Percentiles rank a stretch among this genome's conserved stretches.
Evolutionary conservation across 2,797 vertebrate species (phyloP).

Genomic region (Rhynchotus rufescens): DNA sequence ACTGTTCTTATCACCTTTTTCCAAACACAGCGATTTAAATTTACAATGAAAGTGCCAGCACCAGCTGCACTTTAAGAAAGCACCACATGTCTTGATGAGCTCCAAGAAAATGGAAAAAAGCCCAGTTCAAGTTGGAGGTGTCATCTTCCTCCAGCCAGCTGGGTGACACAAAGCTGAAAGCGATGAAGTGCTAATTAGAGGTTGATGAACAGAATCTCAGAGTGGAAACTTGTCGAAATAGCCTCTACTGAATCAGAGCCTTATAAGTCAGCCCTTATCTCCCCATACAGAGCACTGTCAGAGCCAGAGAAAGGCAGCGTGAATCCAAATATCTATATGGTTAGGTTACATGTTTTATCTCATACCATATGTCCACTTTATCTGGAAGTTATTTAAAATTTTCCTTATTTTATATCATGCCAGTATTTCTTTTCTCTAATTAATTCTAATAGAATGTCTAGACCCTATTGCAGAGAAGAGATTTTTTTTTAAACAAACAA

Average conservation of each 20-base stretch:
- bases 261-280: constrained; percentile 58
- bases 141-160: constrained; percentile 80
- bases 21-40: constrained; percentile 83
- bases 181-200: constrained; percentile 88
- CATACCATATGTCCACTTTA: constrained; percentile 53
- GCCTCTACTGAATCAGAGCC: constrained; percentile 77
- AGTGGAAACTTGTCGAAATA: constrained; percentile 79
- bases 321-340: constrained; percentile 60
- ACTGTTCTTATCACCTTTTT: constrained; percentile 82
- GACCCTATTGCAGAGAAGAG: not conserved
- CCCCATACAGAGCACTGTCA: constrained; percentile 33
- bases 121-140: constrained; percentile 81
- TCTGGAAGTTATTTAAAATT: constrained; percentile 41
- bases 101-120: constrained; percentile 81
- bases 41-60: constrained; percentile 82
- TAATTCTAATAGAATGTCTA: not conserved
- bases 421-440: not conserved
- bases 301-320: constrained; percentile 25
- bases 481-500: not conserved
- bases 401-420: not conserved
- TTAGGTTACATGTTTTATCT: constrained; percentile 42
- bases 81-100: constrained; percentile 81
- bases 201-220: constrained; percentile 79
- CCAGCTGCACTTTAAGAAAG: constrained; percentile 86
- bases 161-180: constrained; percentile 82